Percentiles rank a stretch among this genome's conserved stretches.
These are phyloP conservation scores for Cirrhinus molitorella DNA, from an alignment of 2,797 vertebrate genomes.

Conservation along the genomic window DNA sequence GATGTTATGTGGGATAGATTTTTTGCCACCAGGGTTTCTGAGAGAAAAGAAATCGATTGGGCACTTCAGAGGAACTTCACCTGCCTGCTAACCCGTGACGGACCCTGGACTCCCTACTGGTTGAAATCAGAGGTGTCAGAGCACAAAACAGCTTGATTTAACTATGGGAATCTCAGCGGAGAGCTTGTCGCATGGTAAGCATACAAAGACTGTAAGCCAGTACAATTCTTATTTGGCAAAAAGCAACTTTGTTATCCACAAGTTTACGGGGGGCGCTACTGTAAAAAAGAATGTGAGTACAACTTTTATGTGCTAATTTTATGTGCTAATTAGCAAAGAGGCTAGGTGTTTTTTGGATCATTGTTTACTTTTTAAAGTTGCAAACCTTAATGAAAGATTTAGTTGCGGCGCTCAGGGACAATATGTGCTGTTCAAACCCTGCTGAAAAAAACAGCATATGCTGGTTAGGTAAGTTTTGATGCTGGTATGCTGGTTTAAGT, in stretches of 20 bases:
- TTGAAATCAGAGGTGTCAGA: constrained; percentile 56
- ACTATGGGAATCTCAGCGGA: constrained; percentile 48
- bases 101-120: constrained; percentile 48
- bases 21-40: constrained; percentile 52
- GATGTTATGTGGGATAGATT: constrained; percentile 59
- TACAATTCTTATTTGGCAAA: background rate
- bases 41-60: constrained; percentile 57
- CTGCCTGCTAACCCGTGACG: constrained; percentile 58
- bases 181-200: constrained; percentile 9
- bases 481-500: too few relatives aligned
- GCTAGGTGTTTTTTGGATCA: too few relatives aligned
- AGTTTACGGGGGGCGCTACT: too few relatives aligned
- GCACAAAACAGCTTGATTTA: constrained; percentile 57
- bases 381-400: too few relatives aligned
- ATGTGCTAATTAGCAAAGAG: too few relatives aligned
- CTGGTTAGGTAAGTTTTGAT: too few relatives aligned
- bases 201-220: constrained; percentile 10
- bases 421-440: too few relatives aligned
- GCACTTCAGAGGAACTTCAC: constrained; percentile 59
- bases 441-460: too few relatives aligned
- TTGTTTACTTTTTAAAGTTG: too few relatives aligned
- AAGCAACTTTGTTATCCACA: background rate
- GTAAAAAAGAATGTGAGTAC: too few relatives aligned
- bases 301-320: too few relatives aligned
- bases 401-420: too few relatives aligned